Evolutionary conservation across 2,797 vertebrate genomes (phyloP).

Genomic region (Sebastes hubbsi): DNA sequence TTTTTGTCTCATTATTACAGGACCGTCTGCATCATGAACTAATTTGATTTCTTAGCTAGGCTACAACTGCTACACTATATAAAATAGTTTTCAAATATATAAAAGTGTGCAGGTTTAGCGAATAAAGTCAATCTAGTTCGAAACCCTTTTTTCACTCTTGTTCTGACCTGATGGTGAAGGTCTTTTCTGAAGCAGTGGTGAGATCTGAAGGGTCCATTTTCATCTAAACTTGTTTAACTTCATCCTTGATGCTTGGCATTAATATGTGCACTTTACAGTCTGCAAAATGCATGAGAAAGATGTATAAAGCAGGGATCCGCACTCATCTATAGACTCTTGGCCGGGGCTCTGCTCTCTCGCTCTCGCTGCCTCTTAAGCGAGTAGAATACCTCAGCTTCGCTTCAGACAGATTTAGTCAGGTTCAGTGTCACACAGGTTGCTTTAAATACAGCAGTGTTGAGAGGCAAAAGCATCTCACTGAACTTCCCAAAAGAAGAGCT

Average conservation of each 20-base stretch:
- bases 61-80: background rate
- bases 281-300: slow-evolving; percentile 59
- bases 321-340: slow-evolving; percentile 29
- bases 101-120: background rate
- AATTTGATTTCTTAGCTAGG: background rate
- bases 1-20: background rate
- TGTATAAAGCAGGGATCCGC: slow-evolving; percentile 53
- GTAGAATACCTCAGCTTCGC: slow-evolving; percentile 51
- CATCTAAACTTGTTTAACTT: slow-evolving; percentile 40
- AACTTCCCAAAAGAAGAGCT: slow-evolving; percentile 38
- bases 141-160: background rate
- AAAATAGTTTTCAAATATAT: background rate
- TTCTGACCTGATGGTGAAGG: background rate
- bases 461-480: slow-evolving; percentile 20
- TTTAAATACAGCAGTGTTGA: slow-evolving; percentile 58
- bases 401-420: slow-evolving; percentile 62
- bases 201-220: slow-evolving; percentile 20
- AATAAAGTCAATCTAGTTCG: background rate
- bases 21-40: background rate
- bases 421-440: slow-evolving; percentile 66
- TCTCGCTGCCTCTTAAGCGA: slow-evolving; percentile 32
- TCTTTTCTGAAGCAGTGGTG: background rate
- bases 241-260: slow-evolving; percentile 28
- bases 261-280: slow-evolving; percentile 39
- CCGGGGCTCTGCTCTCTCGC: slow-evolving; percentile 16